Percentiles rank a stretch among this genome's conserved stretches.
Conservation (phyloP, 35 echinoderm and acorn worm genomes). For the Apostichopus japonicus region DNA sequence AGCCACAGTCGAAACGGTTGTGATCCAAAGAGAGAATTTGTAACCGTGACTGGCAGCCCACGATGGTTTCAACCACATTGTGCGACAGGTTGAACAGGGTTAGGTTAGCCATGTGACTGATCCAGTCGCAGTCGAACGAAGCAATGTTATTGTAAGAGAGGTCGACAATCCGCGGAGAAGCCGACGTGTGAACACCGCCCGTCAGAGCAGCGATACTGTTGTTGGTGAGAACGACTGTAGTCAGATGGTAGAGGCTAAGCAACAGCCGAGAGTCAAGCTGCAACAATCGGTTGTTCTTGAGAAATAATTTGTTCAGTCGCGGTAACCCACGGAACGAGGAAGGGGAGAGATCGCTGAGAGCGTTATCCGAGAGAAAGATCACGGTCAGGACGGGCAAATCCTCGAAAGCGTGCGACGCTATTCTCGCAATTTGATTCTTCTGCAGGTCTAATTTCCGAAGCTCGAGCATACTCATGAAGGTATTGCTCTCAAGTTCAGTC, state of each 20-base stretch:
- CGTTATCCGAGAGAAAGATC: neutral
- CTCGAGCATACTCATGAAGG: neutral
- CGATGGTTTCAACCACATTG: neutral
- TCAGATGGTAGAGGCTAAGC: neutral
- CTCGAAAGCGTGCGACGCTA: neutral
- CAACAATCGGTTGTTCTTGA: neutral
- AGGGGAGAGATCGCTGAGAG: neutral
- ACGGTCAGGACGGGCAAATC: neutral
- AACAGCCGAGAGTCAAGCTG: neutral
- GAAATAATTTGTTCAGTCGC: neutral
- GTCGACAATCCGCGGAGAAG: neutral
- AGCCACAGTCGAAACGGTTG: conserved; percentile 15
- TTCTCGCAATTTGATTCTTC: neutral
- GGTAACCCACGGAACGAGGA: neutral
- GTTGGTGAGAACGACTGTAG: neutral
- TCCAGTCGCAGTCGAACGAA: conserved; percentile 10
- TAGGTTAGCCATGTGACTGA: neutral
- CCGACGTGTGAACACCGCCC: neutral
- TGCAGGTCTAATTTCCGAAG: neutral
- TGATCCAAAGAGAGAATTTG: neutral
- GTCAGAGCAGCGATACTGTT: neutral
- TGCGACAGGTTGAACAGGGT: neutral
- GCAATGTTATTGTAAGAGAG: neutral
- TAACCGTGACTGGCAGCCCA: neutral
- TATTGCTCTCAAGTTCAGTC: neutral